phyloP scores from a whole-genome alignment of 2,113 vertebrate genomes.

The Leptobrachium ailaonicum region DNA sequence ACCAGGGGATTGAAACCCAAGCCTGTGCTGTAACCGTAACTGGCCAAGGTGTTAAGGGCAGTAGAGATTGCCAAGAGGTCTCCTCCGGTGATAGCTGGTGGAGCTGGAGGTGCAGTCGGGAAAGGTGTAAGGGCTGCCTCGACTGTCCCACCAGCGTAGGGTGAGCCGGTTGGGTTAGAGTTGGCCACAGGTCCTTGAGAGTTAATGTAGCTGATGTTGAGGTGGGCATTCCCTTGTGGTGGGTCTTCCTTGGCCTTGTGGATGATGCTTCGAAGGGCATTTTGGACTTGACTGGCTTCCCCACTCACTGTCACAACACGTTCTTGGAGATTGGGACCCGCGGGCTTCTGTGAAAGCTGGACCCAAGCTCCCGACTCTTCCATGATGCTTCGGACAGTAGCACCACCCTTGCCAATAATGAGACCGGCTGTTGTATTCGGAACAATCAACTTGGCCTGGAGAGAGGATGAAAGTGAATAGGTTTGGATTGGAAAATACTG shows the following conservation, averaged over 20 bases:
- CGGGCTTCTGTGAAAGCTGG: conserved; percentile 90
- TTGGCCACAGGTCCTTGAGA: conserved; percentile 91
- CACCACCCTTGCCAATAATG: conserved; percentile 90
- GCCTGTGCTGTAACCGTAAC: conserved; percentile 93
- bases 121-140: conserved; percentile 80
- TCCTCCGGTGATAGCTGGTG: conserved; percentile 88
- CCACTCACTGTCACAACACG: conserved; percentile 92
- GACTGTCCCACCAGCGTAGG: conserved; percentile 87
- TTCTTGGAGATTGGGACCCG: conserved; percentile 91
- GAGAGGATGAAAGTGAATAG: neutral
- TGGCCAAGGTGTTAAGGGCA: conserved; percentile 90
- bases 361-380: conserved; percentile 94
- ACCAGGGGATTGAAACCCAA: conserved; percentile 88
- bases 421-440: conserved; percentile 91
- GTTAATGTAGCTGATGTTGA: conserved; percentile 94
- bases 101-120: conserved; percentile 71
- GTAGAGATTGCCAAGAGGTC: conserved; percentile 90
- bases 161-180: conserved; percentile 93
- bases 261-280: conserved; percentile 88
- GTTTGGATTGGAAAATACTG: too few species aligned
- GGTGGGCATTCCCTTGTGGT: conserved; percentile 86
- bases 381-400: conserved; percentile 91
- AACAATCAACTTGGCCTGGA: conserved; percentile 89
- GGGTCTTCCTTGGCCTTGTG: conserved; percentile 95
- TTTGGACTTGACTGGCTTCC: conserved; percentile 87